Conservation (phyloP, 2,113 vertebrate species). For the Eclectus roratus region DNA sequence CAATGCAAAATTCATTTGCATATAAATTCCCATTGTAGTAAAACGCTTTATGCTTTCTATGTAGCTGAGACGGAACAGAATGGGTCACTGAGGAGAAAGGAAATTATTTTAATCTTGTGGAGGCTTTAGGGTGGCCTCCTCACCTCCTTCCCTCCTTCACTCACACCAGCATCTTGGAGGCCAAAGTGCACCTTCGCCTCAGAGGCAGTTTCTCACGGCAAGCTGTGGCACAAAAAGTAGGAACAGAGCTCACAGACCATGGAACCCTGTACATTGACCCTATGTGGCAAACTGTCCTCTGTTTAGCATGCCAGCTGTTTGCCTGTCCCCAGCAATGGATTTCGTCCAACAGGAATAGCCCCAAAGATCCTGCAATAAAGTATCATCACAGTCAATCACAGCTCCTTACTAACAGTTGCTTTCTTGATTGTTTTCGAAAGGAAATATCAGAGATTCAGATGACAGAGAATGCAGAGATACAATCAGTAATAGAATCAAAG, state of each 20-base stretch:
- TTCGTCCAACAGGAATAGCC: not conserved
- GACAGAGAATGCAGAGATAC: not conserved
- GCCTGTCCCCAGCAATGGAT: not conserved
- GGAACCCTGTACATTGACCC: not conserved
- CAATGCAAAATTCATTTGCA: not conserved
- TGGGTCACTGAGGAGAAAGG: not conserved
- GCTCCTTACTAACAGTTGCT: not conserved
- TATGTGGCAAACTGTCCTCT: not conserved
- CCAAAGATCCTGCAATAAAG: not conserved
- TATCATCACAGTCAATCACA: not conserved
- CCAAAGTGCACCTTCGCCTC: not conserved
- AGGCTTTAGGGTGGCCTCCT: not conserved
- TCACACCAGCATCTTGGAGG: not conserved
- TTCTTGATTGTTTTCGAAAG: not conserved
- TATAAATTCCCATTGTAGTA: conserved; percentile 34
- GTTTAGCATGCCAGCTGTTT: not conserved
- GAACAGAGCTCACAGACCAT: not conserved
- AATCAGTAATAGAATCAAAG: not conserved
- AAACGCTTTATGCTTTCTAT: not conserved
- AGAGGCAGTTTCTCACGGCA: not conserved
- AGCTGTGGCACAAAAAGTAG: not conserved
- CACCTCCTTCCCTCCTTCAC: not conserved
- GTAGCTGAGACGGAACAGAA: not conserved
- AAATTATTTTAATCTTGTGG: conserved; percentile 16
- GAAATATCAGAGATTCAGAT: not conserved